Evolutionary conservation across 2,888 invertebrate genomes (phyloP).

Genomic region (Lapara coniferarum): DNA sequence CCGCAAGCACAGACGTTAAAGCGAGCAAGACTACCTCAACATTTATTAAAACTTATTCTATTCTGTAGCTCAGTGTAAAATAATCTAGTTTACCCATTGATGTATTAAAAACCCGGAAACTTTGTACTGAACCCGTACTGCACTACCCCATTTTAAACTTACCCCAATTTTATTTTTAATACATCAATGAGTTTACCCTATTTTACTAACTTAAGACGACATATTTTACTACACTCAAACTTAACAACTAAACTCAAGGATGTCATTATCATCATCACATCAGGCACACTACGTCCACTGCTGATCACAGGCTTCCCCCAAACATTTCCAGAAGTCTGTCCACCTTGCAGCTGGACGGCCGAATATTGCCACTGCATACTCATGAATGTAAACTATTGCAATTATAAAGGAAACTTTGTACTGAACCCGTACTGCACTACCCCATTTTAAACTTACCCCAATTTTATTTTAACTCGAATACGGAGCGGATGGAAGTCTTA

Average conservation of each 20-base stretch:
- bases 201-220: slow-evolving; percentile 5
- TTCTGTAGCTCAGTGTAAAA: too few species aligned
- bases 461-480: slow-evolving; percentile 21
- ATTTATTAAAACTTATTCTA: too few species aligned
- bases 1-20: too few species aligned
- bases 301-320: too few species aligned
- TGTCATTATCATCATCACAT: too few species aligned
- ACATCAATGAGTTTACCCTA: not conserved
- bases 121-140: slow-evolving; percentile 7
- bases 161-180: slow-evolving; percentile 13
- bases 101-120: not conserved
- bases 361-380: too few species aligned
- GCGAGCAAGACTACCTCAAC: too few species aligned
- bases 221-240: not conserved
- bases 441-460: slow-evolving; percentile 23
- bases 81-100: too few species aligned
- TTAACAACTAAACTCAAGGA: not conserved
- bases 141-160: slow-evolving; percentile 23
- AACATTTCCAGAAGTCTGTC: too few species aligned
- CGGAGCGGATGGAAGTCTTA: slow-evolving; percentile 17
- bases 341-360: too few species aligned
- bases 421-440: slow-evolving; percentile 8
- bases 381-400: slow-evolving; percentile 3
- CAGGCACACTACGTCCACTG: too few species aligned
- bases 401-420: slow-evolving; percentile 5